phyloP scores from a whole-genome alignment of 2,113 vertebrate species.

The Oxygymnocypris stewartii region DNA sequence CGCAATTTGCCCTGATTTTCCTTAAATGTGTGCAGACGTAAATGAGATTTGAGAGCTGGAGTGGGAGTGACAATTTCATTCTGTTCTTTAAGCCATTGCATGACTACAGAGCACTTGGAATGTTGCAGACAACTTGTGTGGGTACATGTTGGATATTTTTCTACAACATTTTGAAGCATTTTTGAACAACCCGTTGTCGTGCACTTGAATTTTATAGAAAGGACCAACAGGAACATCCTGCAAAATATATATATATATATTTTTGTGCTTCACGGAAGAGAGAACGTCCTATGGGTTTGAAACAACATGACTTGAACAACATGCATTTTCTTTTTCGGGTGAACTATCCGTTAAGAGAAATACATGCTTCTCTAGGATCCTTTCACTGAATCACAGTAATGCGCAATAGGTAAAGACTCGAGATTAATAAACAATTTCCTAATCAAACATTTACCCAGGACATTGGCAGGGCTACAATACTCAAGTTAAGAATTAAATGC shows the following conservation, averaged over 20 bases:
- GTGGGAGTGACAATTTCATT: neutral
- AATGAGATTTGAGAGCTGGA: neutral
- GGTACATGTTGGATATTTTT: neutral
- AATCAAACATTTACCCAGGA: neutral
- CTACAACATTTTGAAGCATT: neutral
- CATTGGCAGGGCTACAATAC: neutral
- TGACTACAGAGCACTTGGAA: neutral
- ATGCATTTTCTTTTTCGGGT: neutral
- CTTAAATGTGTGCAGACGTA: neutral
- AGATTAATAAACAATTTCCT: neutral
- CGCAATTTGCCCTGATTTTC: neutral
- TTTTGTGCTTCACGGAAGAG: neutral
- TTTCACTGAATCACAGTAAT: constrained; percentile 10
- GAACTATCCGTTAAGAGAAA: neutral
- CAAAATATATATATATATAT: neutral
- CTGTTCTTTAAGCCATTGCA: neutral
- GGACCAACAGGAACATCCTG: neutral
- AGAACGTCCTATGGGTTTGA: neutral
- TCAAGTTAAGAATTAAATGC: constrained; percentile 2
- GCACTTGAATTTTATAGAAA: neutral
- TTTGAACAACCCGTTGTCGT: neutral
- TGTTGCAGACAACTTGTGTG: neutral
- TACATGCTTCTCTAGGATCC: neutral
- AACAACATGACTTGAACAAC: neutral
- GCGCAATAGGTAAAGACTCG: neutral